Conservation (phyloP, 2,113 vertebrate species). For the Psephotus haematonotus region DNA sequence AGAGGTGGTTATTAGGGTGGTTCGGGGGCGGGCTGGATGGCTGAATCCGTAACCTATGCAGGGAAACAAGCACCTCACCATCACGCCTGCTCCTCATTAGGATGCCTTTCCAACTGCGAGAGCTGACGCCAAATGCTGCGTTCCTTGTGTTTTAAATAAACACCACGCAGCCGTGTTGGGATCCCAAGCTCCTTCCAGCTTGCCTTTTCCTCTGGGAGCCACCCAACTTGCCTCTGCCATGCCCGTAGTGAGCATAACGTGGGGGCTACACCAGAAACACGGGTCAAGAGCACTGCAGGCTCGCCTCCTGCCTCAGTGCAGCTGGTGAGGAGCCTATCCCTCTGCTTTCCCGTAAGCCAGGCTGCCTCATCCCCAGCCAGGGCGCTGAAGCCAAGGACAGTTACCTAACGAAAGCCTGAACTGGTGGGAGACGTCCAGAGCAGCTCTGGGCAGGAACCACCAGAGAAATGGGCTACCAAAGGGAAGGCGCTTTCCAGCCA, state of each 20-base stretch:
- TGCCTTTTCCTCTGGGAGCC: neutral
- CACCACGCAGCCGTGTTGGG: neutral
- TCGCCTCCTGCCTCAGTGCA: neutral
- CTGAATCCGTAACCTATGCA: constrained; percentile 91
- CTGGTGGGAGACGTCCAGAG: neutral
- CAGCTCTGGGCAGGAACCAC: rapidly evolving
- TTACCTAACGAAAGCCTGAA: neutral
- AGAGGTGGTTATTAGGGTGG: constrained; percentile 96
- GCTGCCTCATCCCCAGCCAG: neutral
- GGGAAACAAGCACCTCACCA: constrained; percentile 40
- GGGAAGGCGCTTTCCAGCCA: neutral
- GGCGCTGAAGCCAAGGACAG: neutral
- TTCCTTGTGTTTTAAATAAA: neutral
- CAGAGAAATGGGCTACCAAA: neutral
- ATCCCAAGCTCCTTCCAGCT: neutral
- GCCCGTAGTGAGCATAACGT: rapidly evolving
- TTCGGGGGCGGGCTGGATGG: constrained; percentile 95
- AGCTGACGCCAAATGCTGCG: rapidly evolving
- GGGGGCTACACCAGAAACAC: neutral
- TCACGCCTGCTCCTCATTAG: neutral
- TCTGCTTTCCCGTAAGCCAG: rapidly evolving
- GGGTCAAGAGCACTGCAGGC: neutral
- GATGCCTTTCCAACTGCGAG: neutral
- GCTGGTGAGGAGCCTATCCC: neutral
- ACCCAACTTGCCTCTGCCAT: neutral